These are phyloP conservation scores for Laticauda colubrina DNA, from an alignment of 2,113 vertebrate species.

Conservation along the genomic window DNA sequence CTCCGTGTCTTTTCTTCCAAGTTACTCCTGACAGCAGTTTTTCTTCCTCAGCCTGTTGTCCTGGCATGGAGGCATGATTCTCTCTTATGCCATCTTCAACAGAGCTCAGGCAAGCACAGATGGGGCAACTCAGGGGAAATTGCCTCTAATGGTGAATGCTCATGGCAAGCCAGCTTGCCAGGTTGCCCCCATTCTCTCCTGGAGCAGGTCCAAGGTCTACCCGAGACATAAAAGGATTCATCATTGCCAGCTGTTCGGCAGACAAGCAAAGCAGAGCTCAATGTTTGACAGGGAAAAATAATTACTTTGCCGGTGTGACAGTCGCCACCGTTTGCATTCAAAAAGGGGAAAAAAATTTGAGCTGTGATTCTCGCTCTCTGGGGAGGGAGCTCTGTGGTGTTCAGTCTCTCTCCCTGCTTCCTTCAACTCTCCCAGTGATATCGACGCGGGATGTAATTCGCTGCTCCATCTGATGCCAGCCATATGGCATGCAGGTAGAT, in stretches of 20 bases:
- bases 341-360: constrained; percentile 15
- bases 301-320: constrained; percentile 58
- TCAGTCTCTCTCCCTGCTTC: accelerated
- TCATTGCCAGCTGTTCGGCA: constrained; percentile 58
- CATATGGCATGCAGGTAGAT: not conserved
- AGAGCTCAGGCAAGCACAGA: not conserved
- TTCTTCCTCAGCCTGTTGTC: not conserved
- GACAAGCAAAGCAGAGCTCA: constrained; percentile 51
- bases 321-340: constrained; percentile 49
- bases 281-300: constrained; percentile 60
- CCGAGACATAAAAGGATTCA: constrained; percentile 54
- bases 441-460: not conserved
- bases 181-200: constrained; percentile 34
- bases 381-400: not conserved
- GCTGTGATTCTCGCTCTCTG: not conserved
- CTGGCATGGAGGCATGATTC: not conserved
- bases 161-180: constrained; percentile 5
- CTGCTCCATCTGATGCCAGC: not conserved
- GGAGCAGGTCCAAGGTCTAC: constrained; percentile 56
- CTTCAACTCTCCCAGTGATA: not conserved
- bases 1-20: not conserved
- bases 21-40: not conserved
- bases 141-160: accelerated
- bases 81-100: not conserved
- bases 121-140: not conserved